Evolutionary conservation across 2,113 vertebrate species (phyloP).

Genomic region (Lycocorax pyrrhopterus): DNA sequence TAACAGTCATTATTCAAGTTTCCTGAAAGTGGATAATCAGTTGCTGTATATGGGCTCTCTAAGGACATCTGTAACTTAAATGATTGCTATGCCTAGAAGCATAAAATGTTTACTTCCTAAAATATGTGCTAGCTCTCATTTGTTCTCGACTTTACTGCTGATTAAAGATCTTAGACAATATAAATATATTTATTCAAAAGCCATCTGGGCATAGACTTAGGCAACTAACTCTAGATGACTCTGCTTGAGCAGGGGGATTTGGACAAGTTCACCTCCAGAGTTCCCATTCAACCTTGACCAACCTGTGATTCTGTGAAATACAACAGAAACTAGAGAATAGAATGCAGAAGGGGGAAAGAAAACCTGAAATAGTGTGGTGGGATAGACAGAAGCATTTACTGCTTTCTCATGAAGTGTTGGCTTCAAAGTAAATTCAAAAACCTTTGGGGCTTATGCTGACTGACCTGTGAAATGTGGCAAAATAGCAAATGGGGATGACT

Average conservation of each 20-base stretch:
- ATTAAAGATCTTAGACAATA: neutral
- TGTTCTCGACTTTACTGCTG: neutral
- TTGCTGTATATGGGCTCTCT: neutral
- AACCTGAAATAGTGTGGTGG: neutral
- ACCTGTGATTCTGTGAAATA: neutral
- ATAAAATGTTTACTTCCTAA: neutral
- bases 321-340: neutral
- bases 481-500: neutral
- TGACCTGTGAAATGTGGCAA: neutral
- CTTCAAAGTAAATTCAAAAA: neutral
- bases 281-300: neutral
- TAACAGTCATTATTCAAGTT: neutral
- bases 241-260: fast-evolving
- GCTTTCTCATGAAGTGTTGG: neutral
- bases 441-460: neutral
- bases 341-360: neutral
- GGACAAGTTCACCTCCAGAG: neutral
- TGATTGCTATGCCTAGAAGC: neutral
- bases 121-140: neutral
- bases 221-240: neutral
- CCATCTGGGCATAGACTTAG: neutral
- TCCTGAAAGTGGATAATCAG: neutral
- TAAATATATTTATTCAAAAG: neutral
- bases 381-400: neutral
- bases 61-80: neutral